Conservation (phyloP, 2,113 vertebrate species). For the Hoplias malabaricus region DNA sequence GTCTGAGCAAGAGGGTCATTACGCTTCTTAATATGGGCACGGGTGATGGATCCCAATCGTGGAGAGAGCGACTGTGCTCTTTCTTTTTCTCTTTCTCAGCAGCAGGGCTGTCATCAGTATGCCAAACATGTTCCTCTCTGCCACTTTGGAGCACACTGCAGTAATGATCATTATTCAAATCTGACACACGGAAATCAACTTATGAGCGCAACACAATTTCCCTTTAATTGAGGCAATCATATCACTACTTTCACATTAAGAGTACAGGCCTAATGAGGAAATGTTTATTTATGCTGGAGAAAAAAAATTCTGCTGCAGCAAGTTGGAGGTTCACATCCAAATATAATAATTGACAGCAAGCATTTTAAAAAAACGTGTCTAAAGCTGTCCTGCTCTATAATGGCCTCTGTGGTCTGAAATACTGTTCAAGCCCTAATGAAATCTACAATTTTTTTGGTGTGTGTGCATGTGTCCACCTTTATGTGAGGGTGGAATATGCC, state of each 20-base stretch:
- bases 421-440: neutral
- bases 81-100: neutral
- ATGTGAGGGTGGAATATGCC: too few relatives aligned
- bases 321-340: neutral
- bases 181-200: slow-evolving; percentile 61
- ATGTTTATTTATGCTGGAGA: neutral
- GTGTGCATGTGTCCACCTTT: too few relatives aligned
- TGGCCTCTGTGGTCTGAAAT: neutral
- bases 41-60: slow-evolving; percentile 39
- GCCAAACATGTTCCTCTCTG: slow-evolving; percentile 43
- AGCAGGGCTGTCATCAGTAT: slow-evolving; percentile 45
- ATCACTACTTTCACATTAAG: slow-evolving; percentile 50
- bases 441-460: too few relatives aligned
- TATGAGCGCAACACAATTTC: slow-evolving; percentile 44
- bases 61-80: neutral
- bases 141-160: slow-evolving; percentile 48
- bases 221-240: slow-evolving; percentile 61
- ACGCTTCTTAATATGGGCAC: slow-evolving; percentile 39
- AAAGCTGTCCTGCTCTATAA: neutral
- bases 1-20: slow-evolving; percentile 42
- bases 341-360: neutral
- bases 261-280: slow-evolving; percentile 26
- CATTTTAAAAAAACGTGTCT: neutral
- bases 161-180: slow-evolving; percentile 61
- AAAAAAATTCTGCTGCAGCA: slow-evolving; percentile 19